A percentile compares a stretch with the other conserved stretches of the same genome.
phyloP scores from a whole-genome alignment of 1,140 invertebrate genomes.

The Tribolium madens region DNA sequence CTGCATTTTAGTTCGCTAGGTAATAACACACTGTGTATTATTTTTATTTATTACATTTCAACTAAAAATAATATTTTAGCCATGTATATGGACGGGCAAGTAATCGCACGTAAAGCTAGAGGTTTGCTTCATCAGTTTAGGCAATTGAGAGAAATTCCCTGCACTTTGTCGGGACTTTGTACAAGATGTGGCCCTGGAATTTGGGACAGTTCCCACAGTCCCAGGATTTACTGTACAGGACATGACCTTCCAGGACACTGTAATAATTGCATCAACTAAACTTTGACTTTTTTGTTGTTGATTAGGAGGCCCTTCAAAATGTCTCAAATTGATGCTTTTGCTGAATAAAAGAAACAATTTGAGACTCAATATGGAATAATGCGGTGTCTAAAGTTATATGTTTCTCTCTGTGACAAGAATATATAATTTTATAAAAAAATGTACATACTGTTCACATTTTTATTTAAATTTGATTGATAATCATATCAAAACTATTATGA shows the following conservation, averaged over 20 bases:
- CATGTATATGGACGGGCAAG: slow-evolving; percentile 95
- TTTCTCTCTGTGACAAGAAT: slow-evolving; percentile 7
- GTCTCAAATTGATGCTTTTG: no score
- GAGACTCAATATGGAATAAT: not conserved
- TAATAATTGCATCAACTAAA: slow-evolving; percentile 26
- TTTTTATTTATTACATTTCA: not conserved
- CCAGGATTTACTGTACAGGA: slow-evolving; percentile 76
- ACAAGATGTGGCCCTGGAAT: slow-evolving; percentile 90
- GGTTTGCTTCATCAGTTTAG: slow-evolving; percentile 92
- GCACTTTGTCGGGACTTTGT: slow-evolving; percentile 87
- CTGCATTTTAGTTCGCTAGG: slow-evolving; percentile 92
- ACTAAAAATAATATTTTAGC: slow-evolving; percentile 69
- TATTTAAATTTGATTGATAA: not conserved
- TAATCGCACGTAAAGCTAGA: slow-evolving; percentile 91
- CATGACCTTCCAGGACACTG: slow-evolving; percentile 48
- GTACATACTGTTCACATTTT: slow-evolving; percentile 27
- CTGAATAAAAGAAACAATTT: no score
- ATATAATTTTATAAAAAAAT: slow-evolving; percentile 24
- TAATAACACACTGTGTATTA: slow-evolving; percentile 55
- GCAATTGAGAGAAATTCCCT: slow-evolving; percentile 86
- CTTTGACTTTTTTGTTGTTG: not conserved
- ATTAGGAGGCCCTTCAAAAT: no score
- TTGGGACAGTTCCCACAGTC: slow-evolving; percentile 91
- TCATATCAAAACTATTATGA: slow-evolving; percentile 25
- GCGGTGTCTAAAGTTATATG: not conserved